phyloP scores from a whole-genome alignment of 1,140 invertebrate genomes.

The Drosophila littoralis region DNA sequence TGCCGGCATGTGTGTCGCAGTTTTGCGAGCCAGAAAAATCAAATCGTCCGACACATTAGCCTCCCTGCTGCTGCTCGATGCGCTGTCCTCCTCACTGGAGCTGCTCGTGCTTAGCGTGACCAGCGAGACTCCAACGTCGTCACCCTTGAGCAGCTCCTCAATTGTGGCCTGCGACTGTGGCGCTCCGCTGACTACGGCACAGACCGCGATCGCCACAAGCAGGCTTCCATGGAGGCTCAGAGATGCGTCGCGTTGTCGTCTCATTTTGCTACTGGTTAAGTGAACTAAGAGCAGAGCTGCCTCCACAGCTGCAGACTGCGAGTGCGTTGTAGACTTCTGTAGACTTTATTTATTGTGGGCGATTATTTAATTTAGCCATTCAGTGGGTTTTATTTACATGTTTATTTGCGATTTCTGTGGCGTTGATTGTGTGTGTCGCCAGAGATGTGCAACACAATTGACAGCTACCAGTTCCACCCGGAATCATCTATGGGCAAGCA shows the following conservation, averaged over 20 bases:
- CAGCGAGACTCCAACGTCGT: slow-evolving; percentile 18
- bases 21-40: slow-evolving; percentile 59
- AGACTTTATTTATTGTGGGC: slow-evolving; percentile 21
- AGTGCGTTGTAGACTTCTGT: too few relatives aligned
- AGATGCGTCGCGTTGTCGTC: slow-evolving; percentile 15
- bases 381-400: slow-evolving; percentile 10
- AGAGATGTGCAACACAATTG: slow-evolving; percentile 27
- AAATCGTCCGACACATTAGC: slow-evolving; percentile 61
- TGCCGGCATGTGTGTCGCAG: neutral
- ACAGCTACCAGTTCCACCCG: slow-evolving; percentile 2
- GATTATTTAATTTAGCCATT: slow-evolving; percentile 75
- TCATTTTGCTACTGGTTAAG: slow-evolving; percentile 36
- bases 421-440: slow-evolving; percentile 1
- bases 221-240: slow-evolving; percentile 1
- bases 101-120: slow-evolving; percentile 43
- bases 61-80: slow-evolving; percentile 29
- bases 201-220: slow-evolving; percentile 8
- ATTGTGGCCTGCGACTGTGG: slow-evolving; percentile 1
- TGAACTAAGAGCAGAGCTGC: neutral
- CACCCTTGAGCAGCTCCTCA: slow-evolving; percentile 39
- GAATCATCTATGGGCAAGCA: neutral
- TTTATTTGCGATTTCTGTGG: neutral
- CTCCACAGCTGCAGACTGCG: too few relatives aligned
- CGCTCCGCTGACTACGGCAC: neutral
- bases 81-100: slow-evolving; percentile 44